Conservation (phyloP, 2,888 invertebrate genomes). For the Temnothorax rugatulus region DNA sequence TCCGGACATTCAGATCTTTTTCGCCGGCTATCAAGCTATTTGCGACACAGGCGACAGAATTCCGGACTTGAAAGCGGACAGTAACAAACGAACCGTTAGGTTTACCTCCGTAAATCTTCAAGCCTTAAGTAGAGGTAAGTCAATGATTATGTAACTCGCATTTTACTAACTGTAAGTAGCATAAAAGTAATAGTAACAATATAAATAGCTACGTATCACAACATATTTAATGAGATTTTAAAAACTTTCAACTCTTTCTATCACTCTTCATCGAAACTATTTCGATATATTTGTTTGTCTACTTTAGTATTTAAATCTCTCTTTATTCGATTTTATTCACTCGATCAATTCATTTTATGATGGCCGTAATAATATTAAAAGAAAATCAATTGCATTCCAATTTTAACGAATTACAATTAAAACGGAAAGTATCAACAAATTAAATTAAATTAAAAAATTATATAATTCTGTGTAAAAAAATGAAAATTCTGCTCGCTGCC, state of each 20-base stretch:
- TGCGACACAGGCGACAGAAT: conserved; percentile 85
- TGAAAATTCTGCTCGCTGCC: neutral
- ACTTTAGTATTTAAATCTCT: neutral
- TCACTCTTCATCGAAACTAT: neutral
- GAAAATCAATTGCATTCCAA: neutral
- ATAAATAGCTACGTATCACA: neutral
- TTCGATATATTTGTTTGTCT: neutral
- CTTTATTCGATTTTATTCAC: neutral
- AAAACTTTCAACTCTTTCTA: neutral
- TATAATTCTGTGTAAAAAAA: neutral
- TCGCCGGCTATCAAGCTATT: conserved; percentile 89
- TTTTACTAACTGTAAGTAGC: neutral
- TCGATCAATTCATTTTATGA: neutral
- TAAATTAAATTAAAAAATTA: neutral
- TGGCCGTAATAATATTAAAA: neutral
- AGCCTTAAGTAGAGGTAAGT: conserved; percentile 88
- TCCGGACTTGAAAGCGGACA: conserved; percentile 73
- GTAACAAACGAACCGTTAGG: conserved; percentile 74
- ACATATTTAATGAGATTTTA: neutral
- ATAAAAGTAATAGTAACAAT: neutral
- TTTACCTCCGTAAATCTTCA: conserved; percentile 89
- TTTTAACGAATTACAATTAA: neutral
- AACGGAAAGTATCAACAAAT: neutral
- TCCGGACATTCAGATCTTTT: conserved; percentile 90
- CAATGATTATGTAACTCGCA: neutral